Conservation (phyloP, 64 coral and sea anemone genomes). For the Cladopsammia gracilis region DNA sequence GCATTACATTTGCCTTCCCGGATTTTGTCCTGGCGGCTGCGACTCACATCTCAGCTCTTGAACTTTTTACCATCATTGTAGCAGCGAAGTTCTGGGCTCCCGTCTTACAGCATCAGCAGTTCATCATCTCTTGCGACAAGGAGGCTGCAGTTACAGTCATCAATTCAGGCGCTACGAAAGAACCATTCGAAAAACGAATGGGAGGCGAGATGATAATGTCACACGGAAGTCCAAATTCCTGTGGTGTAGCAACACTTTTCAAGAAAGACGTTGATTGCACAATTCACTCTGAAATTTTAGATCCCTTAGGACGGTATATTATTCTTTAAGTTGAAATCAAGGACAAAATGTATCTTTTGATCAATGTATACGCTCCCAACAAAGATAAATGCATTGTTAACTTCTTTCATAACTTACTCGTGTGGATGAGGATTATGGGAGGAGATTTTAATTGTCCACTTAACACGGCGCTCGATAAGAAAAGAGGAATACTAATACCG, state of each 20-base stretch:
- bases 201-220: constrained; percentile 28
- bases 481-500: too few relatives aligned
- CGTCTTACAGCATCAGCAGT: too few relatives aligned
- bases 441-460: too few relatives aligned
- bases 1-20: too few relatives aligned
- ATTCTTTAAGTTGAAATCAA: not conserved
- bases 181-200: constrained; percentile 57
- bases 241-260: constrained; percentile 22
- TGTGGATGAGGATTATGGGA: not conserved
- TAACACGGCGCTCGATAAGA: too few relatives aligned
- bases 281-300: not conserved
- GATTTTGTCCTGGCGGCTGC: too few relatives aligned
- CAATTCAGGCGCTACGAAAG: too few relatives aligned
- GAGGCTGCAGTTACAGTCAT: too few relatives aligned
- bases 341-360: constrained; percentile 24
- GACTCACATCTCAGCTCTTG: too few relatives aligned
- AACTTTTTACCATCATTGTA: too few relatives aligned
- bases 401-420: not conserved
- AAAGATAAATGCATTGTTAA: not conserved
- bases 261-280: constrained; percentile 5
- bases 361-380: constrained; percentile 57
- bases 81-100: too few relatives aligned
- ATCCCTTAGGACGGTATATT: not conserved
- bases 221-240: not conserved
- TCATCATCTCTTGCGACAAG: too few relatives aligned